Conservation (phyloP, 2,888 invertebrate genomes). For the Ormyrus labotus region DNA sequence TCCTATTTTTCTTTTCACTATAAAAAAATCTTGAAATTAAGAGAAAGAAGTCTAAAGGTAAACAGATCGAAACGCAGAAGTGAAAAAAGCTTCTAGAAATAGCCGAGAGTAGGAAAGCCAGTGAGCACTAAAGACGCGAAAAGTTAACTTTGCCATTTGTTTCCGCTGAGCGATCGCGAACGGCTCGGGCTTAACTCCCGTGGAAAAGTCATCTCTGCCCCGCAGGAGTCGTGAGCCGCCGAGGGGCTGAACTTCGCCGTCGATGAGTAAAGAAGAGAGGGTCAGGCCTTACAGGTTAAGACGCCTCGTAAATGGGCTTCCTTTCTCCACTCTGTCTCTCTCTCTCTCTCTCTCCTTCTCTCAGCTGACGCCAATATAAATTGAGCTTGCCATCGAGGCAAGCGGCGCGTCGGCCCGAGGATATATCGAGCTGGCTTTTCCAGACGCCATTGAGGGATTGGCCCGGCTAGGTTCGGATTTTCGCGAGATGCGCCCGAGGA, state of each 20-base stretch:
- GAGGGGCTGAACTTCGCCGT: constrained; percentile 14
- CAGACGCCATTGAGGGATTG: constrained; percentile 68
- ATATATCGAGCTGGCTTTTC: constrained; percentile 69
- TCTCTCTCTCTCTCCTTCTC: constrained; percentile 49
- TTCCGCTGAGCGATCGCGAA: constrained; percentile 61
- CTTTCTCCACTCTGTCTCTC: too few species aligned
- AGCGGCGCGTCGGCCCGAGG: constrained; percentile 69
- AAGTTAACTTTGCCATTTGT: constrained; percentile 57
- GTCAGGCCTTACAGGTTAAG: constrained; percentile 47
- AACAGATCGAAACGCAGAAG: constrained; percentile 4
- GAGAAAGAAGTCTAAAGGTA: background rate
- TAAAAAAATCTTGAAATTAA: too few species aligned
- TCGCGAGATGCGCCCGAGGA: constrained; percentile 10
- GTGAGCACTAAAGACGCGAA: background rate
- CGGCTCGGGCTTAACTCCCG: constrained; percentile 15
- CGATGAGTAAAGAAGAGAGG: background rate
- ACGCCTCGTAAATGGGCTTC: constrained; percentile 73
- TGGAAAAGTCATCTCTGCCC: constrained; percentile 10
- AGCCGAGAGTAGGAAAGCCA: background rate
- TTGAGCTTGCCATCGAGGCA: constrained; percentile 74
- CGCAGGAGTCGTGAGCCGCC: constrained; percentile 6
- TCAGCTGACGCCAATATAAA: constrained; percentile 74
- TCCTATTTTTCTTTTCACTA: too few species aligned
- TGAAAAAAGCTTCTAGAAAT: background rate
- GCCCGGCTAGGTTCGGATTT: constrained; percentile 36